Evolutionary conservation across 1,140 invertebrate genomes (phyloP).

Genomic region (Drosophila leontia): DNA sequence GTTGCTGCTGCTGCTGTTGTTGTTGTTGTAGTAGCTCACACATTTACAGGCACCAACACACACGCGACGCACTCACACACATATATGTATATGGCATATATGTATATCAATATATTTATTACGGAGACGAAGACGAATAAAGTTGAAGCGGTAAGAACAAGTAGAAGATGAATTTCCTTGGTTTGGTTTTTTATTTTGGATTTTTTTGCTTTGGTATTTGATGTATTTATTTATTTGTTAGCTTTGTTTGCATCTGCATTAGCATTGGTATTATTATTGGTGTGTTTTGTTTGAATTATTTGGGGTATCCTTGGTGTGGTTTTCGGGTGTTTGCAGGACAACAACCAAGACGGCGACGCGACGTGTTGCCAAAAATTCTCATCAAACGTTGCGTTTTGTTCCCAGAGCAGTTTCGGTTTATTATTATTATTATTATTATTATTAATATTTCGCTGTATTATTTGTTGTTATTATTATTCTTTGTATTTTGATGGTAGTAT

Average conservation of each 20-base stretch:
- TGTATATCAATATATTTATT: constrained; percentile 42
- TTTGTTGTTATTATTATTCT: neutral
- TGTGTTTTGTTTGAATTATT: constrained; percentile 7
- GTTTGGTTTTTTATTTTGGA: constrained; percentile 3
- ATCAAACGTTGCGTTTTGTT: constrained; percentile 48
- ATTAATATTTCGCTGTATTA: neutral
- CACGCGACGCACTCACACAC: constrained; percentile 61
- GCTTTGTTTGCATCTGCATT: neutral
- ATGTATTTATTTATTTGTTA: constrained; percentile 16
- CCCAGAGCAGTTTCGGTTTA: constrained; percentile 40
- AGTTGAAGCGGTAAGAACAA: constrained; percentile 58
- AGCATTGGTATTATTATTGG: constrained; percentile 11
- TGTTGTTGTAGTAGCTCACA: constrained; percentile 56
- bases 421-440: neutral
- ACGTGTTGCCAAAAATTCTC: constrained; percentile 50
- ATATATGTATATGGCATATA: constrained; percentile 34
- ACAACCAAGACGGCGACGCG: constrained; percentile 58
- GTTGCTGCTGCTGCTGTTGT: constrained; percentile 40
- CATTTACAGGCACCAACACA: constrained; percentile 66
- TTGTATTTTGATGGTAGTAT: neutral
- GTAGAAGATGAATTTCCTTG: constrained; percentile 46
- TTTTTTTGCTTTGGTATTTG: constrained; percentile 27
- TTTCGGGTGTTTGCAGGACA: constrained; percentile 23
- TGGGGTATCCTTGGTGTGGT: constrained; percentile 13
- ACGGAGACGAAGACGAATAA: constrained; percentile 62